Evolutionary conservation across 2,888 invertebrate genomes (phyloP), one percentile per base, ranked within the genome.

Genomic region (Hypsopygia costalis): DNA sequence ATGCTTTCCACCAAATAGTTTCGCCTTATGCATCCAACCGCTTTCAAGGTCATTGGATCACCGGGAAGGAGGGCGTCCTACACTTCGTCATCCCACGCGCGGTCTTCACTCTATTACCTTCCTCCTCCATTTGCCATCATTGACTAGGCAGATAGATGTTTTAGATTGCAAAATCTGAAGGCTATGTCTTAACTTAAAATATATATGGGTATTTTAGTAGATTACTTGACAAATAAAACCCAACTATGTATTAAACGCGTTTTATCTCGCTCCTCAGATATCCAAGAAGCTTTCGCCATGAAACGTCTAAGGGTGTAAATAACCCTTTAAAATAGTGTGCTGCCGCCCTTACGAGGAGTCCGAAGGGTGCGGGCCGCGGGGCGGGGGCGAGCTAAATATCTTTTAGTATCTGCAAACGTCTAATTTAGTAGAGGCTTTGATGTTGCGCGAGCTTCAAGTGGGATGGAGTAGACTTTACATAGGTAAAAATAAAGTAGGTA

Each of bases 381-480:
- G 55, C 56, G 62, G 16, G 16, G 65, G 58, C 43, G 52, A 51
- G 65, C 73, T 75, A 80, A 81, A 81, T 80, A 80, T 80, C 79
- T 79, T 81, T 85, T 81, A 82, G 79, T 82, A 79, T 81, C 81
- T 85, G 81, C 75, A 76, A 82, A 81, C 75, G 76, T 79, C 78
- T 80, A 79, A 80, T 77, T 79, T 77, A 77, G 76, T 69, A 70
- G 70, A 73, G 72, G 74, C 77, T 80, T 76, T 77, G 78, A 78
- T 78, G 74, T 73, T 69, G 68, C 69, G 66, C 61, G 52, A 56
- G 43, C 38, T 50, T 40, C 3, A 36, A 40, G 27, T 37, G 52
- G 40, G 1, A 37, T 65, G 46, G 75, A 71, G 70, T 41, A 8
- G 56, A 3, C n/a, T 39, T 32, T n/a, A n/a, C n/a, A n/a, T n/a